These are phyloP conservation scores for Galendromus occidentalis DNA, from an alignment of 1,140 invertebrate species.

Conservation along the genomic window DNA sequence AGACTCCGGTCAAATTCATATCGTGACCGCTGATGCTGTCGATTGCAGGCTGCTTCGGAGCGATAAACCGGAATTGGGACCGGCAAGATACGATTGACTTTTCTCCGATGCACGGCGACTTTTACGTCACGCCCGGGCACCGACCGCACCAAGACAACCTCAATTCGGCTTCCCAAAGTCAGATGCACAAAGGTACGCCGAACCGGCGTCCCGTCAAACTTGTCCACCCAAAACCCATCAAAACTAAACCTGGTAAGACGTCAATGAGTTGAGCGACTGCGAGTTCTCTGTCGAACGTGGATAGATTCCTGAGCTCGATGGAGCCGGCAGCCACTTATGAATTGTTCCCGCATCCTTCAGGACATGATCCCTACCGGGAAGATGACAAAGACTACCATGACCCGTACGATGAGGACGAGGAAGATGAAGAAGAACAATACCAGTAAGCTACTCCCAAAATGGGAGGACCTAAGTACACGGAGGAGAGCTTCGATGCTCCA, in stretches of 20 bases:
- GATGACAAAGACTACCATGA: constrained; percentile 14
- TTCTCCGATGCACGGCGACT: constrained; percentile 10
- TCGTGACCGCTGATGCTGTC: too few relatives aligned
- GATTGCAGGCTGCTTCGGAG: constrained; percentile 6
- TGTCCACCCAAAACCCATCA: constrained; percentile 9
- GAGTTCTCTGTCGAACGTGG: too few relatives aligned
- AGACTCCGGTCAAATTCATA: too few relatives aligned
- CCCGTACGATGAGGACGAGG: constrained; percentile 14
- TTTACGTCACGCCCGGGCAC: constrained; percentile 11
- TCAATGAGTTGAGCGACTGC: too few relatives aligned
- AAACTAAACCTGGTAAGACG: constrained; percentile 2
- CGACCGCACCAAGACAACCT: not conserved
- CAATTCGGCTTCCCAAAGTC: not conserved
- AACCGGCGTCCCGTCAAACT: constrained; percentile 1
- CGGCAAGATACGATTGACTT: constrained; percentile 10
- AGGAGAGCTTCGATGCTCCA: too few relatives aligned
- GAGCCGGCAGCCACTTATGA: too few relatives aligned
- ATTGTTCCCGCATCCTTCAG: not conserved
- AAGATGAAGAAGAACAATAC: constrained; percentile 12
- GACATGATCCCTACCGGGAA: constrained; percentile 13
- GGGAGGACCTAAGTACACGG: too few relatives aligned
- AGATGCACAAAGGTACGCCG: too few relatives aligned
- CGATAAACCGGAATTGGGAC: not conserved
- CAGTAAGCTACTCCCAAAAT: too few relatives aligned
- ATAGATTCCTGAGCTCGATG: too few relatives aligned